Base-by-base conservation (phyloP, 2,113 vertebrate genomes). In the Corythaeola cristata region DNA sequence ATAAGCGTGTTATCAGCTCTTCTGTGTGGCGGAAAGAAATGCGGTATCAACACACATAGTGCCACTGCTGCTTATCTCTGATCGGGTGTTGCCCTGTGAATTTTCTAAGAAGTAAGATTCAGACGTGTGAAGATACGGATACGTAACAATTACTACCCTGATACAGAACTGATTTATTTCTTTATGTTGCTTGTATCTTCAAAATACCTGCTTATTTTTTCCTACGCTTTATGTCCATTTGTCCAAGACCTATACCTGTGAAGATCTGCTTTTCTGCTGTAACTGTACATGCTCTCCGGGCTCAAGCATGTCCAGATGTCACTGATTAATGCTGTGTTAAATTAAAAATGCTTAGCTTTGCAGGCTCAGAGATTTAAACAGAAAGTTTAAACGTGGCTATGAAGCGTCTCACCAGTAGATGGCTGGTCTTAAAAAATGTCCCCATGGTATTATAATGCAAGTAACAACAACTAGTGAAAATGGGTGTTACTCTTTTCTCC, bases 31-130 rank as follows among this genome's bases (percentile, higher is more conserved):
- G 3, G 35, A 60, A 86, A 66, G 66, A 72, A 45, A 18, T 0
- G 17, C 0, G 1, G 56, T 82, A 47, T 26, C 24, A 10, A 11
- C 32, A 22, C 6, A 0, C 2, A 1, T 0, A 14, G 19, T 49
- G 64, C 62, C 49, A 45, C 39, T 28, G 39, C 47, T 3, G 15
- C 69, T 45, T 27, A 12, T 8, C 72, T 39, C 5, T 32, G 32
- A 47, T 32, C 0, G 2, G 71, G 41, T 30, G 30, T 5, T 95
- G 33, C 60, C 17, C 41, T 12, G 63, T 5, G 15, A 37, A 15
- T 73, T 81, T 90, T 89, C 96, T 89, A 45, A 97, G 90, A 96
- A 95, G 35, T 47, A n/a, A 56, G 60, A 64, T 32, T 88, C 35
- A 62, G 58, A 94, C 52, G 45, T 74, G 67, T 87, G 66, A 85